Evolutionary conservation across 2,113 vertebrate species (phyloP).

Genomic region (Saguinus imperator): DNA sequence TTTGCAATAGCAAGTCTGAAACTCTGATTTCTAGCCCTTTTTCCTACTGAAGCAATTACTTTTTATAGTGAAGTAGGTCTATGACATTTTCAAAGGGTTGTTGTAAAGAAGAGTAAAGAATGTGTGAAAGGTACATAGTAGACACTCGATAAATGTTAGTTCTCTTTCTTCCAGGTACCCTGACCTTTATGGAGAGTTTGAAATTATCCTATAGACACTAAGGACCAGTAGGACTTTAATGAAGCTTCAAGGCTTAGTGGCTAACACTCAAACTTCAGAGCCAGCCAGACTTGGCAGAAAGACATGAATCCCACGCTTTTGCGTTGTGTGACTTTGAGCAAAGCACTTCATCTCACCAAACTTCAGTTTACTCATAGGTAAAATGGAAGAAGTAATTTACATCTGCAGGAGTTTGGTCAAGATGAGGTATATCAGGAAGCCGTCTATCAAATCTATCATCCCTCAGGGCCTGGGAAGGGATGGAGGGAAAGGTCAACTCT

Average conservation of each 20-base stretch:
- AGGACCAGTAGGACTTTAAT: background rate
- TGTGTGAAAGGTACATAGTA: background rate
- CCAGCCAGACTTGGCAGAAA: background rate
- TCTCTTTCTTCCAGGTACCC: background rate
- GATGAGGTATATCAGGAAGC: background rate
- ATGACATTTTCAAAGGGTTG: background rate
- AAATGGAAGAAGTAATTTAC: background rate
- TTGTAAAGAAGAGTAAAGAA: background rate
- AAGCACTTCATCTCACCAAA: background rate
- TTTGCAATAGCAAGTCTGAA: slow-evolving; percentile 3
- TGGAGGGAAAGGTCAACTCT: background rate
- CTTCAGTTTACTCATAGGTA: background rate
- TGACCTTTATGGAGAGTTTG: background rate
- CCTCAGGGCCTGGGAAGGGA: no score
- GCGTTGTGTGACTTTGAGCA: background rate
- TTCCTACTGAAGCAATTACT: slow-evolving; percentile 23
- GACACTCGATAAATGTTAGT: background rate
- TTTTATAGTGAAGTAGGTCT: background rate
- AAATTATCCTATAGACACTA: background rate
- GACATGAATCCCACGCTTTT: background rate
- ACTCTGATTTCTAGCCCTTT: background rate
- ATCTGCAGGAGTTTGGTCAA: background rate
- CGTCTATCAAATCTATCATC: background rate
- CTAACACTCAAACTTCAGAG: background rate
- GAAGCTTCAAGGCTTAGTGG: background rate